Evolutionary conservation across 2,113 vertebrate species (phyloP), one percentile per base, ranked within the genome.

Genomic region (Bungarus multicinctus): DNA sequence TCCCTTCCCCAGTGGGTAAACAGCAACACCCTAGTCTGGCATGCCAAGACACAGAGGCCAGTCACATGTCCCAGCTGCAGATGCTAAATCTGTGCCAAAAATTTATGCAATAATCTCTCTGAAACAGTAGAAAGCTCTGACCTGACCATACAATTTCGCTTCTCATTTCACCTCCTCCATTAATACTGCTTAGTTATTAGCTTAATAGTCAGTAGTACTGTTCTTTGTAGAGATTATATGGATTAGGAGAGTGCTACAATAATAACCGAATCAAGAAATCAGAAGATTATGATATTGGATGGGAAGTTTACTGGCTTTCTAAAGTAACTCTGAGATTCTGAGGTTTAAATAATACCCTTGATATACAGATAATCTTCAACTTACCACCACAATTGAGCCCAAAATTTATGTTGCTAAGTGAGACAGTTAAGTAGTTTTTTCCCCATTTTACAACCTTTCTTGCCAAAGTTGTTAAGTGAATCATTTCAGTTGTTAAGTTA

Each of bases 21-120:
- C 90, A 97, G 93, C 85, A 94, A 95, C 69, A 96, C 92, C 89
- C 89, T 93, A 47, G 92, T 90, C 0, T 94, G 95, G 91, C 94
- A 94, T 92, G 93, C 60, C 60, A 93, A 90, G 91, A 88, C 93
- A 93, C 30, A 95, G 90, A 94, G 20, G 47, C 20, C 57, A 94
- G 94, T 93, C 95, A 95, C 88, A 94, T 94, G 89, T 89, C 95
- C 92, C 95, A 97, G 93, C 87, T 94, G 93, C 93, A 93, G 94
- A 94, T 97, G 94, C 91, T 95, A 95, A 93, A 95, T 96, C n/a
- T 14, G 52, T 93, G 92, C 94, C 96, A 97, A 94, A 23, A 88
- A 89, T 8, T 93, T 90, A 95, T 94, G 55, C 74, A 96, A 86
- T 91, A 2, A 93, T 45, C 5, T 88, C 93, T 94, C 90, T 92